Evolutionary conservation across 2,113 vertebrate genomes (phyloP), one percentile per base, ranked within the genome.

Genomic region (Amphiprion ocellaris): DNA sequence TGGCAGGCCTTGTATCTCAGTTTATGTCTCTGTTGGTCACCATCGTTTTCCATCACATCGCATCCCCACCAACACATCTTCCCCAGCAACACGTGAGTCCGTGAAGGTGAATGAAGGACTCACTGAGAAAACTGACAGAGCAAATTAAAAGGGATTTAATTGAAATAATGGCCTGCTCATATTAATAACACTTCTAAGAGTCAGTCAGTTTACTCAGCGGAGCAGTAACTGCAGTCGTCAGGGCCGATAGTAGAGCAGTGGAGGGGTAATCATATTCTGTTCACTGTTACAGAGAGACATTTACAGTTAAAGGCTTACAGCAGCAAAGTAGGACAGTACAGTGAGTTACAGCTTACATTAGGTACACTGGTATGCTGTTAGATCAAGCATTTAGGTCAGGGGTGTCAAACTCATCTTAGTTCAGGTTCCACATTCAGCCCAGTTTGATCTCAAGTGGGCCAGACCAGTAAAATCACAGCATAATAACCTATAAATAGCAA

Each of bases 111-210:
- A 71, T 15, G 55, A 82, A 46, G 49, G 5, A 2, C 24, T 58
- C 73, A 2, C 19, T 19, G 68, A 77, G 72, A 41, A 74, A 65
- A 46, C 52, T 28, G 69, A 16, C 44, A 30, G 30, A 74, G 60
- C 60, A 81, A 81, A 84, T 87, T 70, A 80, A 83, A 75, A 24
- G 28, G 56, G 37, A 68, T 75, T 81, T 82, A 79, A 79, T 58
- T 72, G 56, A n/a, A 79, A 79, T 58, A 71, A 63, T 46, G 41
- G 26, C 73, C 74, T 5, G 46, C 41, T 61, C 19, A 62, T 46
- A 54, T 65, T 74, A 61, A 66, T 70, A 26, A 54, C 47, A 46
- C 78, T 53, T 63, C 60, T 16, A 46, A 52, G 71, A 41, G 64
- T 37, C 26, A 53, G 50, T 64, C n/a, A 68, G 75, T 14, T 68